Base-by-base conservation (phyloP, 2,797 vertebrate genomes). In the Scomberomorus guttatus region DNA sequence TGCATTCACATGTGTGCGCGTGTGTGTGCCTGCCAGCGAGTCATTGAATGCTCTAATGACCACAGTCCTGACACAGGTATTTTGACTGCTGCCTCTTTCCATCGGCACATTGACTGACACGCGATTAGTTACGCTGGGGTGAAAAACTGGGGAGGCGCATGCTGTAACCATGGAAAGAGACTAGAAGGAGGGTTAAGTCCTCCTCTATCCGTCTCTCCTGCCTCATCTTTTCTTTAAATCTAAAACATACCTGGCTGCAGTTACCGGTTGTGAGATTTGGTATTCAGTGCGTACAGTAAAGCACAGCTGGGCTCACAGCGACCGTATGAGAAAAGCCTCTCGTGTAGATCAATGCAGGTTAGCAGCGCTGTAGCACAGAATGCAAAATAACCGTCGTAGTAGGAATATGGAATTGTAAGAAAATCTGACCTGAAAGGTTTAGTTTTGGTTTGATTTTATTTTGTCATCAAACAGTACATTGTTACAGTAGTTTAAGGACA, bases 51-150 rank as follows among this genome's bases (percentile, higher is more conserved):
- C 89, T 90, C 87, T 91, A 92, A 92, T 90, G 91, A 90, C 89
- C 91, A 82, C 91, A 82, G 85, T 85, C 87, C 91, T 92, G 91
- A 93, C 91, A 87, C 92, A 93, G 87, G 92, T 92, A 91, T 94
- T 92, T 93, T 91, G 92, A 92, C 91, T 90, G 90, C 91, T 93
- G 93, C 90, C 93, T 91, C 88, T 93, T 93, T 93, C 86, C 82
- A 93, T 94, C 71, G 85, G 83, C 88, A 90, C 90, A 90, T 85
- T 92, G 93, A 94, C 83, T 92, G 92, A 92, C 93, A 87, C 79
- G 89, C 77, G 87, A 94, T 95, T 94, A 93, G 93, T 90, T 90
- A 93, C 88, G 87, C 83, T 66, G 83, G 79, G 72, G 54, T 81
- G 71, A 77, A 86, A 90, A 91, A 81, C 61, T 57, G 57, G 74